Evolutionary conservation across 2,888 invertebrate genomes (phyloP), one percentile per base, ranked within the genome.

Genomic region (Drosophila imparisetae): DNA sequence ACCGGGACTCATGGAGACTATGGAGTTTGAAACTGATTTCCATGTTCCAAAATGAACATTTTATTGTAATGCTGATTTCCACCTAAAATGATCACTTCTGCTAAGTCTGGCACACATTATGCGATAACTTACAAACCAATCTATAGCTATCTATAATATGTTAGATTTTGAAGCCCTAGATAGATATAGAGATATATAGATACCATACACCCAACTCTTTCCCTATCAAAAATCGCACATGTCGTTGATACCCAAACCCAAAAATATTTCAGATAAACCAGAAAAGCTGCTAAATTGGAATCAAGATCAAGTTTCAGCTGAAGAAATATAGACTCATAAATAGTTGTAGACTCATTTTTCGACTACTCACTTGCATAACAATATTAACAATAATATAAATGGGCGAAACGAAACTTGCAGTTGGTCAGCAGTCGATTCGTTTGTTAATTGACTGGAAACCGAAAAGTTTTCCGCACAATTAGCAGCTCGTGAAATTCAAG

Each of bases 351-450:
- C 57, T 45, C 53, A 63, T 54, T 62, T 63, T 63, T 32, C 8
- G 53, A 60, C 30, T 30, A 30, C 18, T 10, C 21, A n/a, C 61
- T 77, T 77, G 66, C 66, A 57, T 65, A 76, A 76, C 34, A 27
- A 2, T 30, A 48, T 66, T 57, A 42, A 27, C 52, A 38, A 38
- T 24, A 34, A 45, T 34, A 4, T 38, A 36, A 36, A 38, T 66
- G 71, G 58, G 38, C 42, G 52, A 48, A 74, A 66, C 74, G 67
- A 65, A 70, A 67, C 53, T 64, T 66, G 50, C 55, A 78, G 71
- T 78, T 78, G 78, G 78, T 78, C 78, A 78, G 78, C 78, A 36
- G 78, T 66, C 54, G 75, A 78, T 77, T 77, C 69, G 50, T 48
- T 66, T 65, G 52, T 24, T 59, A 45, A 63, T 34, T 66, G 40